Base-by-base conservation (phyloP, 1,140 invertebrate species). In the Mactra quadrangularis region DNA sequence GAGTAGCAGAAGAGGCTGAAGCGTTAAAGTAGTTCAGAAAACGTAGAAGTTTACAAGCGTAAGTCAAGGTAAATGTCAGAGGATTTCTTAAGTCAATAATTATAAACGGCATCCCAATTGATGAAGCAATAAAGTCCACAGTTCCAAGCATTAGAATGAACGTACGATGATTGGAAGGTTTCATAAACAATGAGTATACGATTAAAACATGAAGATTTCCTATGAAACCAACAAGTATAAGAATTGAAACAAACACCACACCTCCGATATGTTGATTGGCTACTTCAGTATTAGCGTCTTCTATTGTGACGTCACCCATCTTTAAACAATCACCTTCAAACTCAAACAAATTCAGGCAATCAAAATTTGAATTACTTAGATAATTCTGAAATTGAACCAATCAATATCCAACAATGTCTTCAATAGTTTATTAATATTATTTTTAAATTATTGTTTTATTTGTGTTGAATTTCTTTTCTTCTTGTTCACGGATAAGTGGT, bases 121-220 rank as follows among this genome's bases (percentile, higher is more conserved):
- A 15, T 55, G 84, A 87, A 47, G 75, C 81, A 17, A 87, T 53
- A 6, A 88, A 47, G 53, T 89, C 89, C 38, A 87, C 75, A 13
- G 79, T 25, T 7, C 85, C 85, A 62, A 89, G 83, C 22, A 68
- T 71, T 22, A 87, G 52, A 59, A 89, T 85, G 76, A 86, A 89
- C 22, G 52, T 83, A 3, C 83, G 81, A 0, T 86, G 82, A 25
- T 88, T 77, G 47, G 77, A 86, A 15, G 53, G 45, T 25, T 81
- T 85, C 68, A 85, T 85, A 29, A 66, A 52, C 59, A 64, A 72
- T 15, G 47, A 60, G 50, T 86, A 84, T 29, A 86, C 82, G 82
- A 86, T 19, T 84, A 74, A 55, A 81, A 88, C 33, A 33, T 66
- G 75, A 82, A 88, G 45, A 82, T 87, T 27, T 68, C 84, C 27